Evolutionary conservation across 2,113 vertebrate species (phyloP), one percentile per base, ranked within the genome.

Genomic region (Osmerus eperlanus): DNA sequence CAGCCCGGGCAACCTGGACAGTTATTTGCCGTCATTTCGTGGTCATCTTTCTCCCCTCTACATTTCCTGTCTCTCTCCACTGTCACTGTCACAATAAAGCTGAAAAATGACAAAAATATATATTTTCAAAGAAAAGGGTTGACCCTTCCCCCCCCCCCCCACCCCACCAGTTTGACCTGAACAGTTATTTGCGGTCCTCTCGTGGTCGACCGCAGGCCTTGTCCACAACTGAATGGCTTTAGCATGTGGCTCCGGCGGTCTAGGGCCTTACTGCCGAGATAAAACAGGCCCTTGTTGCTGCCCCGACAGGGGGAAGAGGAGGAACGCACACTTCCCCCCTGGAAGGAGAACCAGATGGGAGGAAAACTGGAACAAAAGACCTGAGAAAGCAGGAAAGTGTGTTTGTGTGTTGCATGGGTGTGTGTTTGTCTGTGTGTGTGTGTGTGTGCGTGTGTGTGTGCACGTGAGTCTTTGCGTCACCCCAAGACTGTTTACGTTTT

Each of bases 301-400:
- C 71, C 52, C 18, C 58, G 71, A 83, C 75, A 75, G 70, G 13
- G 65, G 73, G 74, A 76, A 75, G 81, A 83, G 41, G 41, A 47
- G 41, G 41, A 47, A 12, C 41, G 82, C 25, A 82, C 67, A 70
- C 70, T n/a, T 63, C 68, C 64, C 70, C 1, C 56, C 62, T 67
- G 75, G 81, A 81, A 84, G 80, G 72, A 84, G 86, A 88, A 78
- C 68, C 77, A 75, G 77, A 69, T 18, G 25, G 81, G 88, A 84
- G 87, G 78, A 89, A 89, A 89, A 81, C 72, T 86, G 41, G 60
- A 88, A 87, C 28, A 85, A 87, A 89, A 87, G 83, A 67, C 78
- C 81, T 81, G 81, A 80, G 77, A 82, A 81, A 84, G 53, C 52
- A 77, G 72, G 72, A 76, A 77, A 78, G 41, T 47, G 9, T 47